Evolutionary conservation across 2,888 invertebrate species (phyloP).

Genomic region (Coenonympha arcania): DNA sequence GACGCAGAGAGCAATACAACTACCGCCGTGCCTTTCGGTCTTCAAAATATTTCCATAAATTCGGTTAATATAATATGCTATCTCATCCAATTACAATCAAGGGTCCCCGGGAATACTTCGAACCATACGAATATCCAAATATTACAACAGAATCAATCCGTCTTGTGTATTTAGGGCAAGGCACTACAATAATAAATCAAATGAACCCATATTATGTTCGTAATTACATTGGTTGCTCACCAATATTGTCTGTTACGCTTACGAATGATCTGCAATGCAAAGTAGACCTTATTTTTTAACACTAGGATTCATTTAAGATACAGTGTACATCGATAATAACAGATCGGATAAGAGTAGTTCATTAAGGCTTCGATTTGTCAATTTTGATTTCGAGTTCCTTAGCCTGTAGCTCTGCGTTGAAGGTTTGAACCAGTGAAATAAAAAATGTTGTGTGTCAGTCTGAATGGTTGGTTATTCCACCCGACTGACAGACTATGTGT

Average conservation of each 20-base stretch:
- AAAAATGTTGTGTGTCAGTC: too few relatives aligned
- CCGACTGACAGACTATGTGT: too few relatives aligned
- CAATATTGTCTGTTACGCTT: conserved; percentile 1
- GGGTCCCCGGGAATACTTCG: neutral
- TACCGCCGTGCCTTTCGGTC: too few relatives aligned
- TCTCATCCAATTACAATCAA: conserved; percentile 4
- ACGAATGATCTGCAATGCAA: neutral
- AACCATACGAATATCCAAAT: conserved; percentile 12
- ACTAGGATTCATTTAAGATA: neutral
- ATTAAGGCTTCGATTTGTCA: conserved; percentile 10
- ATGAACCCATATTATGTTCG: conserved; percentile 11
- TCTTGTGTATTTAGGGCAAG: conserved; percentile 23
- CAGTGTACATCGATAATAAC: conserved; percentile 4
- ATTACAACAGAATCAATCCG: conserved; percentile 20
- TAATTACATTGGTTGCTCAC: conserved; percentile 18
- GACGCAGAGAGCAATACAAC: too few relatives aligned
- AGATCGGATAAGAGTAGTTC: conserved; percentile 6
- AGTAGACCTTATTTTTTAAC: neutral
- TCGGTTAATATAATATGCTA: neutral
- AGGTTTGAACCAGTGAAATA: too few relatives aligned
- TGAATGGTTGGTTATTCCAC: too few relatives aligned
- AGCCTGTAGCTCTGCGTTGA: too few relatives aligned
- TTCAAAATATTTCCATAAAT: neutral
- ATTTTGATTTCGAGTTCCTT: neutral
- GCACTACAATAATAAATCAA: conserved; percentile 25